Evolutionary conservation across 2,888 invertebrate genomes (phyloP), one percentile per base, ranked within the genome.

Genomic region (Macrosiphum euphorbiae): DNA sequence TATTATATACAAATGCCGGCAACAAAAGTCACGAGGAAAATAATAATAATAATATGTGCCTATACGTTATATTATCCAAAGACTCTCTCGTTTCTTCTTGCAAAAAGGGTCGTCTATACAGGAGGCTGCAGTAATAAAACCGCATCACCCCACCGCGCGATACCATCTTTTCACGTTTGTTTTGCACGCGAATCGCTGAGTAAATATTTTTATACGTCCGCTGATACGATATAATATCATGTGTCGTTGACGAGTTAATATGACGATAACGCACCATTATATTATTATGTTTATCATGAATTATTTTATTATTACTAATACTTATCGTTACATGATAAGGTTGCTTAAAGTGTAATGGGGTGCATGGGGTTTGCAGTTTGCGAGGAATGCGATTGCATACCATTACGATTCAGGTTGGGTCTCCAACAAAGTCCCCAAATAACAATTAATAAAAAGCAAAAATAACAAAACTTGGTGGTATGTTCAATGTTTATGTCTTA

Each of bases 191-290:
- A 35, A 78, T 78, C 2, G 20, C 78, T 2, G 20, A 35, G 35
- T 78, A 78, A 78, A 78, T 78, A 78, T 78, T 78, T 78, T 78
- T 78, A 35, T 52, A 47, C 87, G 47, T 50, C 87, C 44, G 47
- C 47, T 87, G 44, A 35, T 52, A 88, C 67, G n/a, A 35, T 20
- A 35, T 35, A 78, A 78, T 78, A 78, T 35, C 10, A 35, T 78
- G 78, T 35, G 35, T 35, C 35, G 35, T 20, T 78, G 35, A 78
- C 20, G 20, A 78, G 78, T 78, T 78, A 78, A 78, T 35, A 78
- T 78, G 35, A 67, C 16, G n/a, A 67, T 67, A 67, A 8, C 20
- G 35, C 78, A 78, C 20, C 8, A 20, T 78, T 78, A 35, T 35
- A 35, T 35, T 35, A 35, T 78, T 35, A 35, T 35, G 35, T 78